Evolutionary conservation across 2,113 vertebrate species (phyloP), one percentile per base, ranked within the genome.

Genomic region (Deroptyus accipitrinus): DNA sequence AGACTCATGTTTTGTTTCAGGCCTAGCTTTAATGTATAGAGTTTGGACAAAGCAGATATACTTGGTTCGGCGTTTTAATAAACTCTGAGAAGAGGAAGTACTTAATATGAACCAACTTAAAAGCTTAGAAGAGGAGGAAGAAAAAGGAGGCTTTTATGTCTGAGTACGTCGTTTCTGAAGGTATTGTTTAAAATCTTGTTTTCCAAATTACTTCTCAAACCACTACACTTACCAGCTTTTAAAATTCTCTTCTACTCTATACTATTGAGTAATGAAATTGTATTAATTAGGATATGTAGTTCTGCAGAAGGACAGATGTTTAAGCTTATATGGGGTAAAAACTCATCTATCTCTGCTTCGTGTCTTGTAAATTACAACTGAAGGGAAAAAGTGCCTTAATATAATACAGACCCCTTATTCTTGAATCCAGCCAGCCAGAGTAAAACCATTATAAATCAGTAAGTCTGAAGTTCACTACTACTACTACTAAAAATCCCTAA

Each of bases 321-420:
- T 63, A 69, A 57, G 19, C 49, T 80, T 59, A 19, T 27, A 57
- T 13, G 42, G 27, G 18, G 20, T 63, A 84, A 55, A 82, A 69
- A 2, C 48, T 82, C 63, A 13, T 83, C 55, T 62, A 44, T 94
- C 87, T 91, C 81, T 96, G 93, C 70, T 80, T 46, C 59, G 31
- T 66, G 24, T 83, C 85, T 66, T 23, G n/a, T 62, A 73, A 86
- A 78, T 96, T 80, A 17, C 59, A 79, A 31, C 85, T 70, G 92
- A 57, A 90, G 59, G 88, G 46, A 94, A 80, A 44, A 44, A 92
- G 54, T 68, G 77, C 73, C 31, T 92, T 94, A 89, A 92, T 88
- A 49, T n/a, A 77, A 95, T 64, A 48, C 73, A 95, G 92, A 61
- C 11, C 27, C 88, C 73, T 81, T 83, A 6, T 25, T 94, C 64